Conservation (phyloP, 2,797 vertebrate species). For the Acropternis orthonyx region DNA sequence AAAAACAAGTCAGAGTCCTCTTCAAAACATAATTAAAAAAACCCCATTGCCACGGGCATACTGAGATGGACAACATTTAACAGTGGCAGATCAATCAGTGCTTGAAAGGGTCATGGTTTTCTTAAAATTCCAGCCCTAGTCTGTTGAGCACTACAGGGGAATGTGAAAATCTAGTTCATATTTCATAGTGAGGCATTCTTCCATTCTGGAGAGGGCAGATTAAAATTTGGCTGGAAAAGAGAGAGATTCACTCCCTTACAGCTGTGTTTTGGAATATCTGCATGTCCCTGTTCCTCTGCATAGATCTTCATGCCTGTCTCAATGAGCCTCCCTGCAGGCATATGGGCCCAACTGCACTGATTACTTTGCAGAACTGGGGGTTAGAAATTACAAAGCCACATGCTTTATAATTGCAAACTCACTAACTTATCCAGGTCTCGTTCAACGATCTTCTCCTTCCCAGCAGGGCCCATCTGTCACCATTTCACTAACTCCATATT, state of each 20-base stretch:
- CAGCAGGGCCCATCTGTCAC: constrained; percentile 55
- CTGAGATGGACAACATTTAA: not conserved
- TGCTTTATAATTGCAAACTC: constrained; percentile 51
- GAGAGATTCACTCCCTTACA: not conserved
- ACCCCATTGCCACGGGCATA: not conserved
- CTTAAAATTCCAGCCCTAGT: not conserved
- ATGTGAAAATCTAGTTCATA: not conserved
- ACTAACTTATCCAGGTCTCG: not conserved
- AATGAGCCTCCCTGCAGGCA: constrained; percentile 19
- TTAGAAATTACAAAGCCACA: constrained; percentile 54
- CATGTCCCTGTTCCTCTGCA: not conserved
- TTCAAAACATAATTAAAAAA: constrained; percentile 8
- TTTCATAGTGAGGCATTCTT: not conserved
- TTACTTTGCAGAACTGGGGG: constrained; percentile 14
- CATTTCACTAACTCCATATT: constrained; percentile 12
- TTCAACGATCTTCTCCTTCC: constrained; percentile 20
- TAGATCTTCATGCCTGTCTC: constrained; percentile 22
- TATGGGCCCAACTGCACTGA: constrained; percentile 22
- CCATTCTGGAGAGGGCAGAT: not conserved
- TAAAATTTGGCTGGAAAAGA: constrained; percentile 38
- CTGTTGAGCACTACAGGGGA: not conserved
- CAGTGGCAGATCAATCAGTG: not conserved
- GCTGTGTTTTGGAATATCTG: constrained; percentile 17
- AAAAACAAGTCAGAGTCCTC: not conserved
- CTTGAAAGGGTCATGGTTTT: not conserved